phyloP scores from a whole-genome alignment of 2,888 invertebrate species.

The Hipparchia semele region DNA sequence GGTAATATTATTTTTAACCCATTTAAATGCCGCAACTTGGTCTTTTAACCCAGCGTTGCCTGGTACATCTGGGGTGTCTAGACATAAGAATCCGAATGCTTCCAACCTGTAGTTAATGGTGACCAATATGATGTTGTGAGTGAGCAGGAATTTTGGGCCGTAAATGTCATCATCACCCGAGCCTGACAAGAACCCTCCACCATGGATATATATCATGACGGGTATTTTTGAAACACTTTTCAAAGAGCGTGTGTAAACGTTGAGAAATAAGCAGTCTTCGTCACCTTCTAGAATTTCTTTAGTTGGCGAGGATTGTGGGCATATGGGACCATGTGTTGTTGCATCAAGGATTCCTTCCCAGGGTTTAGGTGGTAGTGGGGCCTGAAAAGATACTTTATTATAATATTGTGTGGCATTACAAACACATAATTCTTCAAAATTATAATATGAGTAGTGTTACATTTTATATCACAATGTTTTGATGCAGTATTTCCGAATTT shows the following conservation, averaged over 20 bases:
- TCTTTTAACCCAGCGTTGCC: conserved; percentile 65
- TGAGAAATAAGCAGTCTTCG: conserved; percentile 60
- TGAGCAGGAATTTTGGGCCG: conserved; percentile 61
- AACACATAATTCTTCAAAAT: background rate
- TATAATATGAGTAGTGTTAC: no score
- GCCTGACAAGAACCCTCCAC: conserved; percentile 58
- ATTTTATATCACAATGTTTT: no score
- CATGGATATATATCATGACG: conserved; percentile 67
- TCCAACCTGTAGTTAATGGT: conserved; percentile 67
- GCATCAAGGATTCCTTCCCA: conserved; percentile 59
- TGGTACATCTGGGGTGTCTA: conserved; percentile 57
- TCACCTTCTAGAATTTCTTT: conserved; percentile 46
- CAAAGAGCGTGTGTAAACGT: conserved; percentile 55
- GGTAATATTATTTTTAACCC: conserved; percentile 55
- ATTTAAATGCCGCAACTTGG: conserved; percentile 55
- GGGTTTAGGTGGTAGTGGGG: conserved; percentile 51
- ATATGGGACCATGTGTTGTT: conserved; percentile 52
- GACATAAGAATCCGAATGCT: conserved; percentile 55
- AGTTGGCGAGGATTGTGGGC: conserved; percentile 53
- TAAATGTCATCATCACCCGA: conserved; percentile 52
- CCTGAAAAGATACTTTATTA: conserved; percentile 46
- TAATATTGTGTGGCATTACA: background rate
- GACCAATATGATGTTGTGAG: conserved; percentile 62
- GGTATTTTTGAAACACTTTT: conserved; percentile 48
- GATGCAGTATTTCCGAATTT: no score